Base-by-base conservation (phyloP, 2,797 vertebrate genomes). In the Myiotriccus ornatus region DNA sequence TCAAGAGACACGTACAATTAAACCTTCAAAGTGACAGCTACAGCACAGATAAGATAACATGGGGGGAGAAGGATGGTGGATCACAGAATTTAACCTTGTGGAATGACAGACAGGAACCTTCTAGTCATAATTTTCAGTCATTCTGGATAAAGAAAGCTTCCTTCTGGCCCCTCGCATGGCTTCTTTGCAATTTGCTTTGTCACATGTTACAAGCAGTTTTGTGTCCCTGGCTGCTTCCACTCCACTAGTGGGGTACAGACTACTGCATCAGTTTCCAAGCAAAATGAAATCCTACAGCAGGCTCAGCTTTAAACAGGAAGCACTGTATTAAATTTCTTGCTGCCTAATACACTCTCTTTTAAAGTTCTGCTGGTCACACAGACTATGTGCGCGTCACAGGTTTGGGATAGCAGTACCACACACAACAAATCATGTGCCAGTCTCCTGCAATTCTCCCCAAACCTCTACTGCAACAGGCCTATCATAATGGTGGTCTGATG, bases 41-140 rank as follows among this genome's bases (percentile, higher is more conserved):
- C 53, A 83, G 32, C n/a, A 75, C 32, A 91, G 88, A 74, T 94
- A 94, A 95, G 83, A 93, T 85, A 95, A 93, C 34, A 22, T 7
- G 60, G 49, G 2, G 44, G 35, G 41, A 69, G 68, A 87, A 69
- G 28, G 24, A 69, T 3, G 3, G 44, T 50, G n/a, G 37, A 70
- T 76, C 60, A 82, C n/a, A 83, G 47, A 84, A 87, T 74, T 84
- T 68, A 89, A 73, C 89, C 78, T 87, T 3, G 3, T 7, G 22
- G 70, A 84, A 90, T 62, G 64, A 77, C 34, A 95, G 37, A 55
- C 43, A 90, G 46, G 22, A 87, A 83, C 41, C 50, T 83, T 89
- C 87, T 46, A 64, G 59, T 50, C 24, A 70, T 50, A 46, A 56
- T 76, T 92, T 87, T 89, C 64, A 74, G 21, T 46, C 49, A 64